Evolutionary conservation across 1,140 invertebrate species (phyloP), one percentile per base, ranked within the genome.

Genomic region (Ericerus pela): DNA sequence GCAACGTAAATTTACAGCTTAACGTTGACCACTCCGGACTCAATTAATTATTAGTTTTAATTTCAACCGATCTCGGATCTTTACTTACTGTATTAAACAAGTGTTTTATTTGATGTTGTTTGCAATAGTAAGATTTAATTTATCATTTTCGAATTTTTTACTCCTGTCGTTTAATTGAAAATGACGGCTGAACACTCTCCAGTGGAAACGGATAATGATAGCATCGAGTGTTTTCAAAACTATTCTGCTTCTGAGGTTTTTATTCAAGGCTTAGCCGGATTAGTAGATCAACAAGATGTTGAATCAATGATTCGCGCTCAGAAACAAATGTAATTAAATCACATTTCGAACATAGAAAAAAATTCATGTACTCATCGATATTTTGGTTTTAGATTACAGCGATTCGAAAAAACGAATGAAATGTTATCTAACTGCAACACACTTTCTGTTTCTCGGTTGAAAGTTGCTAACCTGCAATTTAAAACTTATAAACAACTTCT

Each of bases 381-480:
- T 61, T 61, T 62, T 54, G n/a, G 64, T 72, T 76, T 36, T 67
- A 96, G 92, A 89, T 69, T 96, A 22, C 86, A 91, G 62, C 75
- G 91, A 58, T 96, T 94, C 73, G 93, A 96, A 65, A 96, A 96
- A 66, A 95, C 92, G 2, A 96, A 95, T 67, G 92, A 96, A 76
- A 96, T 96, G 92, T 69, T 96, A 22, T 83, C 89, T 22, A 96
- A 96, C 64, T 95, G 91, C 64, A 96, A 96, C 70, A 81, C 85
- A 3, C 68, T 96, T 3, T 90, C 89, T 3, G 76, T 83, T 8
- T 75, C 79, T 57, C 77, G 91, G 28, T 75, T 88, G 51, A 85
- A 91, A 65, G 79, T 78, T 52, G 85, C 90, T 22, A 78, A 77
- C 8, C 76, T 77, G 22, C 89, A 95, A 62, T 92, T 96, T 58